A percentile compares a stretch with the other conserved stretches of the same genome.
These are phyloP conservation scores for Indri indri DNA, from an alignment of 2,113 vertebrate species.

Conservation along the genomic window DNA sequence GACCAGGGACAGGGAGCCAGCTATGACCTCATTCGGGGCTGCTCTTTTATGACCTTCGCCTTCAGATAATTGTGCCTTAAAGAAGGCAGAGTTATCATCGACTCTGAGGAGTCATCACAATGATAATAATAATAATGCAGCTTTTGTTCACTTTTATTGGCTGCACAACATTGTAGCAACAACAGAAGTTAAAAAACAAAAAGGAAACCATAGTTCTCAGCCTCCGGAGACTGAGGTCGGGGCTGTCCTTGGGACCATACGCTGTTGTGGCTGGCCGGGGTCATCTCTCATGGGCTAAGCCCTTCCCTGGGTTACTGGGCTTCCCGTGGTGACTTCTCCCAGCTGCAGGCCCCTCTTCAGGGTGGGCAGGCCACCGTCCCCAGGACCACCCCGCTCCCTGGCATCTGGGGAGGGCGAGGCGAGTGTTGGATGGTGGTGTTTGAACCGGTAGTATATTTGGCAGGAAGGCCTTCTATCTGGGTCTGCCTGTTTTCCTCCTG, in stretches of 20 bases:
- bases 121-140: background rate
- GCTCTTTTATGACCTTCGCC: background rate
- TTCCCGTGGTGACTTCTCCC: background rate
- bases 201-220: background rate
- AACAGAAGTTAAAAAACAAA: background rate
- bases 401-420: background rate
- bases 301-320: background rate
- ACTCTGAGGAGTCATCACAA: background rate
- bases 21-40: accelerated
- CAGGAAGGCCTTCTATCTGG: background rate
- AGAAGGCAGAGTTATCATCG: background rate
- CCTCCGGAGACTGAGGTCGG: too few species aligned
- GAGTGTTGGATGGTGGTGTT: too few species aligned
- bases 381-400: accelerated
- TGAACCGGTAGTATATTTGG: accelerated
- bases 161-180: background rate
- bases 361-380: background rate
- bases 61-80: background rate
- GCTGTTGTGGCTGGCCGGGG: background rate
- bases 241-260: background rate
- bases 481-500: accelerated
- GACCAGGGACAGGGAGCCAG: background rate
- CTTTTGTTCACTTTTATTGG: background rate
- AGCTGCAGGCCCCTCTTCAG: background rate
- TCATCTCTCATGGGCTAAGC: background rate